Conservation (phyloP, 1,140 invertebrate species). For the Drosophila rufa region DNA sequence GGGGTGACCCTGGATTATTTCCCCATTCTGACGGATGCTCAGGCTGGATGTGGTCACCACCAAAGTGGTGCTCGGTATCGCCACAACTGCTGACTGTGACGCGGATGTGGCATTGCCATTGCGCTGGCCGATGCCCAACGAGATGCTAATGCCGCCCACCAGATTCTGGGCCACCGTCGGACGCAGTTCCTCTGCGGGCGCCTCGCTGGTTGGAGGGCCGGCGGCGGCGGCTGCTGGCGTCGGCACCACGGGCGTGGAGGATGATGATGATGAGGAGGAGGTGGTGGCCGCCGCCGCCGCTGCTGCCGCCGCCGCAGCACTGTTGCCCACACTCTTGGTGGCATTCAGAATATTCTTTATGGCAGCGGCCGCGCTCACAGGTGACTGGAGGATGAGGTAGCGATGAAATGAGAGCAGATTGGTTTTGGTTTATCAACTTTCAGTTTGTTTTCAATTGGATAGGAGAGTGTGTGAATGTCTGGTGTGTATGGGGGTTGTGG, state of each 20-base stretch:
- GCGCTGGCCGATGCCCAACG: constrained; percentile 77
- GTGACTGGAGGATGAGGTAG: constrained; percentile 65
- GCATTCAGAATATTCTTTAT: constrained; percentile 83
- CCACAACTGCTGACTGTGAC: constrained; percentile 17
- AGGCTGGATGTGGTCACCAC: constrained; percentile 37
- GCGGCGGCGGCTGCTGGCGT: constrained; percentile 9
- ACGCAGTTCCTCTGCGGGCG: constrained; percentile 49
- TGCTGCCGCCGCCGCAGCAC: constrained; percentile 50
- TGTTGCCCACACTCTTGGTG: constrained; percentile 78
- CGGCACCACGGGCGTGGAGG: constrained; percentile 19
- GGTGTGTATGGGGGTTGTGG: constrained; percentile 12
- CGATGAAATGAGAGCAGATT: constrained; percentile 61
- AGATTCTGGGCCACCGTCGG: constrained; percentile 74
- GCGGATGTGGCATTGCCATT: constrained; percentile 54
- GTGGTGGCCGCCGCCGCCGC: constrained; percentile 33
- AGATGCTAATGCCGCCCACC: constrained; percentile 79
- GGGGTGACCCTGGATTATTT: constrained; percentile 22
- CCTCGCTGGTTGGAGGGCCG: constrained; percentile 28
- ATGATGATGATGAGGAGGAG: constrained; percentile 29
- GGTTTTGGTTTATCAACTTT: constrained; percentile 35
- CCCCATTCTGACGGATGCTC: constrained; percentile 51
- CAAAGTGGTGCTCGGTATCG: constrained; percentile 23
- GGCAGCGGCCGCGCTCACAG: constrained; percentile 80
- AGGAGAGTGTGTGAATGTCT: constrained; percentile 37
- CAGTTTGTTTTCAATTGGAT: constrained; percentile 36